A percentile compares a stretch with the other conserved stretches of the same genome.
Conservation (phyloP, 1,140 invertebrate species). For the Drosophila persimilis region DNA sequence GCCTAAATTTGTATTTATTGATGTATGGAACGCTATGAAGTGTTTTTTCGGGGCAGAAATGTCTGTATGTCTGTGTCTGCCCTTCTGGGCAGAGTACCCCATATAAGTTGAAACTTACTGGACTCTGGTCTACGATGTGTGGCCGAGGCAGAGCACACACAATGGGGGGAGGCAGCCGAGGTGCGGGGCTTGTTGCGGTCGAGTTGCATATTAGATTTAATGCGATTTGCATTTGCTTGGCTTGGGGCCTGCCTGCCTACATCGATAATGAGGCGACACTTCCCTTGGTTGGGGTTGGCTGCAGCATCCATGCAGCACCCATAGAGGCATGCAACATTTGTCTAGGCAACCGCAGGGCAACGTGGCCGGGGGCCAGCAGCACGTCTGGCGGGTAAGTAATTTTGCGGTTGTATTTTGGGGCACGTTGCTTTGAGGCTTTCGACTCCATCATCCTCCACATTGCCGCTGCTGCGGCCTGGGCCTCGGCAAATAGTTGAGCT, state of each 20-base stretch:
- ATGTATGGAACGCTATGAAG: too few species aligned
- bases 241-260: slow-evolving; percentile 12
- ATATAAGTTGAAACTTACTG: too few species aligned
- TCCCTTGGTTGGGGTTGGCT: slow-evolving; percentile 2
- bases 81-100: too few species aligned
- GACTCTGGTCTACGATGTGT: slow-evolving; percentile 7
- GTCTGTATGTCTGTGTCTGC: too few species aligned
- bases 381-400: slow-evolving; percentile 71
- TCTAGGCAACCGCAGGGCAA: slow-evolving; percentile 52
- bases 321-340: slow-evolving; percentile 27
- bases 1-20: too few species aligned
- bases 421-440: slow-evolving; percentile 78
- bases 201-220: slow-evolving; percentile 74
- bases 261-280: slow-evolving; percentile 55
- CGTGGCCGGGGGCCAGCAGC: slow-evolving; percentile 12
- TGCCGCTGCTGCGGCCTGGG: slow-evolving; percentile 19
- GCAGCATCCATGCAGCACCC: neutral
- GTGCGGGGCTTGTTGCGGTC: slow-evolving; percentile 63
- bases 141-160: neutral
- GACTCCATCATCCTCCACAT: slow-evolving; percentile 22
- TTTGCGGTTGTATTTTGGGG: slow-evolving; percentile 70
- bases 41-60: too few species aligned
- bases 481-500: slow-evolving; percentile 48
- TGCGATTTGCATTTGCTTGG: slow-evolving; percentile 68
- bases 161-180: neutral